Conservation (phyloP, 1,140 invertebrate species). For the Cryptotermes secundus region DNA sequence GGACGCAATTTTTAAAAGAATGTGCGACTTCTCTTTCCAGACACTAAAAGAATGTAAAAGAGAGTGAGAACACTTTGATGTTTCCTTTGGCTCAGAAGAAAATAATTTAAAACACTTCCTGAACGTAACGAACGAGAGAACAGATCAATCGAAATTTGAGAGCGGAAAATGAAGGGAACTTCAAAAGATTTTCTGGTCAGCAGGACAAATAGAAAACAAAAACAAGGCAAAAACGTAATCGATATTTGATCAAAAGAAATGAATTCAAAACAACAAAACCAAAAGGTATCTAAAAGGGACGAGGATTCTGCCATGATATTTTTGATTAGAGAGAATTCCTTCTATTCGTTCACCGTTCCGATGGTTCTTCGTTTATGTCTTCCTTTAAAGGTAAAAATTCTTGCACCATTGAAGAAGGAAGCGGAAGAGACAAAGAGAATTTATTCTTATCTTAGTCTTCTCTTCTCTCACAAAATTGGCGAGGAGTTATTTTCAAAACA, state of each 20-base stretch:
- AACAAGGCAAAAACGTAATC: not conserved
- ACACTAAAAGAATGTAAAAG: too few species aligned
- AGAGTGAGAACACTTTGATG: too few species aligned
- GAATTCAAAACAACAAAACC: not conserved
- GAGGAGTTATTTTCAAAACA: constrained; percentile 13
- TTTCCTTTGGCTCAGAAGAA: too few species aligned
- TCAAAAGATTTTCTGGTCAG: not conserved
- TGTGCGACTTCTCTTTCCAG: too few species aligned
- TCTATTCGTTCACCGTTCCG: not conserved
- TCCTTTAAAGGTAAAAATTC: not conserved
- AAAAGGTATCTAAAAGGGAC: not conserved
- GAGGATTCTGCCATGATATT: not conserved
- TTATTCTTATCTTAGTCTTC: not conserved
- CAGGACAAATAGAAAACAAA: not conserved
- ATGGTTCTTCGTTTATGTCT: not conserved
- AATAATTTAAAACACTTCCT: too few species aligned
- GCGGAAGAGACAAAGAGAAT: not conserved
- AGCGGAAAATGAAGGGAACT: not conserved
- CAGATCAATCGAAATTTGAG: too few species aligned
- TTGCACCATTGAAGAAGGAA: not conserved
- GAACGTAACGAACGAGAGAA: too few species aligned
- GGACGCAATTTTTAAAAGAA: too few species aligned
- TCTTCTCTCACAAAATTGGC: not conserved
- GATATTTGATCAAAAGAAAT: constrained; percentile 2
- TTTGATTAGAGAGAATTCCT: not conserved